Base-by-base conservation (phyloP, 2,113 vertebrate genomes). In the Calidris pugnax region DNA sequence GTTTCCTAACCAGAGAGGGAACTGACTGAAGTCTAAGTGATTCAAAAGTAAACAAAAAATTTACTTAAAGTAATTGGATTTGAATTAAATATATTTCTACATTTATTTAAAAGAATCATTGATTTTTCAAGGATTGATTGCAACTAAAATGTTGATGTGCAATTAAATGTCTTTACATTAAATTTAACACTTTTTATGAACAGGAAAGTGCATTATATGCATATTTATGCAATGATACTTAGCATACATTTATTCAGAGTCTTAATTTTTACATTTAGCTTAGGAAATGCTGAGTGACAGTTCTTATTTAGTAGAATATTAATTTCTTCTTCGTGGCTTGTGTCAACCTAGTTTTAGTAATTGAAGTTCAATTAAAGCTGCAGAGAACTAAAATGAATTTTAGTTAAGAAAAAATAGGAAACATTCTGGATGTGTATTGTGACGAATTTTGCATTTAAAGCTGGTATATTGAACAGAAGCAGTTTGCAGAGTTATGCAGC, bases 261-360 rank as follows among this genome's bases (percentile, higher is more conserved):
- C 93, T 96, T 95, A 95, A 97, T 96, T 97, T 97, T 97, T 96
- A 71, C 95, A 90, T 91, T 96, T 93, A 85, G 74, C 87, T 91
- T 85, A 90, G 87, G 79, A 96, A 97, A 96, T 97, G 85, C 67
- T 95, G 95, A 96, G 90, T 97, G 95, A 95, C 96, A 96, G 94
- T 94, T 96, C 90, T 85, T 95, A 90, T 93, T 97, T 93, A 96
- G 87, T 86, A 87, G 94, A 88, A 86, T 96, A 83, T 95, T 96
- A 95, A 96, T 95, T 97, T 95, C 53, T 92, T 90, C 80, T 95
- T 88, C 56, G 57, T 96, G 95, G 92, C 74, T 95, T 94, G 48
- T 95, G 82, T 95, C 91, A 95, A 91, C 82, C 82, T 93, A 85
- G 95, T 90, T 96, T 95, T 82, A 85, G 82, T 96, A 97, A 97